phyloP scores from a whole-genome alignment of 2,797 vertebrate genomes.

The Agapornis canus region DNA sequence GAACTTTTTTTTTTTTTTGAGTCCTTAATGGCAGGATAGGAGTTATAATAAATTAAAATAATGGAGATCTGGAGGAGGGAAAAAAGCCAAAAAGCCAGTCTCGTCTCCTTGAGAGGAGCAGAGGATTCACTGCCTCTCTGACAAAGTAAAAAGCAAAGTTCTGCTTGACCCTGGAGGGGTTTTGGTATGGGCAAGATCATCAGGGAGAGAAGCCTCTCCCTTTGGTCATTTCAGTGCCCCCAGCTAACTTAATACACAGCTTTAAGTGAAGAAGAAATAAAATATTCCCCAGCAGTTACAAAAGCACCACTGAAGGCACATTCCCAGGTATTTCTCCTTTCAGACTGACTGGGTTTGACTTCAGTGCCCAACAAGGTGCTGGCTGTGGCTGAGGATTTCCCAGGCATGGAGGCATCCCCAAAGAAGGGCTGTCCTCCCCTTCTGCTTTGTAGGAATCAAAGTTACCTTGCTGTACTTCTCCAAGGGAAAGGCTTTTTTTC shows the following conservation, averaged over 20 bases:
- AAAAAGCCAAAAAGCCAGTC: not conserved
- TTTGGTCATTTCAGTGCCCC: not conserved
- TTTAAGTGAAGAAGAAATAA: not conserved
- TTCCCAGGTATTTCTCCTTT: not conserved
- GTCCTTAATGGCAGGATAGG: slow-evolving; percentile 12
- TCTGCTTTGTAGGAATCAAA: not conserved
- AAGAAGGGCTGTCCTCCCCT: not conserved
- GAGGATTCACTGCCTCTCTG: not conserved
- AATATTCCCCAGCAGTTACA: not conserved
- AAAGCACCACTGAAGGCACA: not conserved
- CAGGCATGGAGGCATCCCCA: rapidly evolving
- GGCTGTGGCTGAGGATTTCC: not conserved
- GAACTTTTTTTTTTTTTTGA: slow-evolving; percentile 21
- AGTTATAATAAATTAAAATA: slow-evolving; percentile 9
- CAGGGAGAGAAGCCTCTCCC: not conserved
- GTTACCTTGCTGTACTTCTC: not conserved
- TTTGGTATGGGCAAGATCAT: rapidly evolving
- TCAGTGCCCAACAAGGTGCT: not conserved
- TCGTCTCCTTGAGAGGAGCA: not conserved
- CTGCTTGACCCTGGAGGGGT: not conserved
- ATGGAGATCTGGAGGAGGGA: not conserved
- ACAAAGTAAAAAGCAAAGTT: not conserved
- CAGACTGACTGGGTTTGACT: not conserved
- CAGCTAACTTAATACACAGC: not conserved
- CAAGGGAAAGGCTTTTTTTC: not conserved